A percentile compares a stretch with the other conserved stretches of the same genome.
These are phyloP conservation scores for Cyphomyrus discorhynchus DNA, from an alignment of 2,113 vertebrate genomes.

Conservation along the genomic window DNA sequence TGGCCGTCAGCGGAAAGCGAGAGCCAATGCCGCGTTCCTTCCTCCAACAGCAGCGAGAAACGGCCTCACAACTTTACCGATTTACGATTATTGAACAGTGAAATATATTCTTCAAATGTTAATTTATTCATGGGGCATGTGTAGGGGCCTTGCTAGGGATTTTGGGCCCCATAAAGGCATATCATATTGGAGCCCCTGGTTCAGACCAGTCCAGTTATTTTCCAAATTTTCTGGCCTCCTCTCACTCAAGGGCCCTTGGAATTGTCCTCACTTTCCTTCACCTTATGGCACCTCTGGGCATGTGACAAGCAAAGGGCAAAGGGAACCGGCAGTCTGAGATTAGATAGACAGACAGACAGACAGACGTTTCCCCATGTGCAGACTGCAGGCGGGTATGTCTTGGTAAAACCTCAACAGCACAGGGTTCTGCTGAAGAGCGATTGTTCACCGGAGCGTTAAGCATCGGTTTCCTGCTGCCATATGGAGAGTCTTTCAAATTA, in stretches of 20 bases:
- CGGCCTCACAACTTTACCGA: neutral
- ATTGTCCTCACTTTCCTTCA: no score
- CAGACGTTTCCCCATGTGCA: neutral
- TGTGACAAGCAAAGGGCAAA: neutral
- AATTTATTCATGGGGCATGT: neutral
- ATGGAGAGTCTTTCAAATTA: constrained; percentile 52
- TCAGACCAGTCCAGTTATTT: no score
- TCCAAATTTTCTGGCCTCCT: no score
- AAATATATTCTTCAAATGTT: neutral
- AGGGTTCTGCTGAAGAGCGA: neutral
- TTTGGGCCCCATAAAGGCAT: no score
- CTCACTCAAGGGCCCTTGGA: no score
- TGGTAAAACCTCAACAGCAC: neutral
- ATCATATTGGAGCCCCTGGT: no score
- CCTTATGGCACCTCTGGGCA: no score
- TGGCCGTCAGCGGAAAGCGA: constrained; percentile 37
- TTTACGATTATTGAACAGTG: neutral
- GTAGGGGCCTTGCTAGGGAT: no score
- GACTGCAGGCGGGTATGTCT: neutral
- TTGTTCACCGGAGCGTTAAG: neutral
- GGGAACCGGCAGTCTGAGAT: neutral
- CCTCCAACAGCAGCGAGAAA: neutral
- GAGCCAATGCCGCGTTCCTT: constrained; percentile 51
- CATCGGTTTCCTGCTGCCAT: neutral
- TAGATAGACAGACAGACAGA: neutral